Evolutionary conservation across 2,888 invertebrate genomes (phyloP).

Genomic region (Drosophila quasianomalipes): DNA sequence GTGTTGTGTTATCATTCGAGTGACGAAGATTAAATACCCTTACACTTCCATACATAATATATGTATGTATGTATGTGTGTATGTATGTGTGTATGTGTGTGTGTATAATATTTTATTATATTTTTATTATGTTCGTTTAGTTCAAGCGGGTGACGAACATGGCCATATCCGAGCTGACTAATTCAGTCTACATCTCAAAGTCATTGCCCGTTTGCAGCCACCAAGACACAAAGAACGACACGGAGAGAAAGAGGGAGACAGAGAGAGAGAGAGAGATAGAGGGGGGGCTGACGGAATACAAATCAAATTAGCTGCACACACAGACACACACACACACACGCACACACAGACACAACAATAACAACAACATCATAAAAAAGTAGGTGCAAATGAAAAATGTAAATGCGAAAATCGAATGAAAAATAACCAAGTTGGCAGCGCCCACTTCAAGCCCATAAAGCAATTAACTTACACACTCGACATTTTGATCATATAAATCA

Average conservation of each 20-base stretch:
- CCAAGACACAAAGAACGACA: neutral
- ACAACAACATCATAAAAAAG: neutral
- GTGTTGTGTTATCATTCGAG: neutral
- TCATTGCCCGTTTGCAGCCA: slow-evolving; percentile 3
- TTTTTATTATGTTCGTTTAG: neutral
- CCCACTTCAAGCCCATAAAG: slow-evolving; percentile 12
- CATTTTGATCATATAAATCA: slow-evolving; percentile 47
- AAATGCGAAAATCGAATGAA: neutral
- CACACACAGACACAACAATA: neutral
- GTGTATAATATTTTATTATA: neutral
- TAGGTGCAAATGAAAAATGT: slow-evolving; percentile 8
- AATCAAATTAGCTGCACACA: slow-evolving; percentile 4
- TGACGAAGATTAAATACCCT: neutral
- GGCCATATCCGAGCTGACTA: neutral
- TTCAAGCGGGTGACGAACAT: neutral
- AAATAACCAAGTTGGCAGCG: slow-evolving; percentile 4
- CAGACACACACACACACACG: slow-evolving; percentile 6
- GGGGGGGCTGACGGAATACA: neutral
- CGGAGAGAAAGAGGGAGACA: neutral
- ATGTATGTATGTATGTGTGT: no score
- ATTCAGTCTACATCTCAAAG: neutral
- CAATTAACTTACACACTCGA: slow-evolving; percentile 36
- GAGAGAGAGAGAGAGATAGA: no score
- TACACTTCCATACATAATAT: neutral
- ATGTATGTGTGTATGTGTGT: no score